phyloP scores from a whole-genome alignment of 2,113 vertebrate species.

The Microcebus tavaratra region DNA sequence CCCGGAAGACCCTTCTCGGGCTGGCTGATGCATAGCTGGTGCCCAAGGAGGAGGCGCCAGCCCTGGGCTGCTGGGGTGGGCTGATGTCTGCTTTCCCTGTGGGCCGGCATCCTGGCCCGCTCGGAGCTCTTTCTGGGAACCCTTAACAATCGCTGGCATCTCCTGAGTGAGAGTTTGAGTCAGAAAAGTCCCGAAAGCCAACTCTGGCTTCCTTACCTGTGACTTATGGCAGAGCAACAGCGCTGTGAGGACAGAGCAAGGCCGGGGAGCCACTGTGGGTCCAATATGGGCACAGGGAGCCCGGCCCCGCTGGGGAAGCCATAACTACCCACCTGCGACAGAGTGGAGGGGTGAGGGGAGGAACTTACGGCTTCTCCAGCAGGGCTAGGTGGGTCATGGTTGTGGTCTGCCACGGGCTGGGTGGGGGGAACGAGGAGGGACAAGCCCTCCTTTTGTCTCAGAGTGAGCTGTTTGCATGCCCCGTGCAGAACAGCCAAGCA shows the following conservation, averaged over 20 bases:
- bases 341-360: not conserved
- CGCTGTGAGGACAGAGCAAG: not conserved
- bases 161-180: not conserved
- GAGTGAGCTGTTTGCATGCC: not conserved
- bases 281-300: not conserved
- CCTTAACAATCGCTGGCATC: not conserved
- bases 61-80: not conserved
- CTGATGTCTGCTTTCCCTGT: too few species aligned
- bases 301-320: not conserved
- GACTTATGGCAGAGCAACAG: not conserved
- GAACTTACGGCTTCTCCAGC: not conserved
- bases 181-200: not conserved
- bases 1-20: not conserved
- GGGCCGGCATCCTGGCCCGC: fast-evolving
- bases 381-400: not conserved
- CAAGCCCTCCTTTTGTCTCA: not conserved
- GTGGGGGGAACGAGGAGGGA: not conserved
- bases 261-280: fast-evolving
- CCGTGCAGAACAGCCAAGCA: not conserved
- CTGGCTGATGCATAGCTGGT: not conserved
- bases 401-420: not conserved
- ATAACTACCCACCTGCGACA: fast-evolving
- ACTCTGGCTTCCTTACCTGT: not conserved
- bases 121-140: not conserved
- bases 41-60: not conserved